A percentile compares a stretch with the other conserved stretches of the same genome.
Evolutionary conservation across 2,113 vertebrate genomes (phyloP).

Genomic region (Melospiza georgiana): DNA sequence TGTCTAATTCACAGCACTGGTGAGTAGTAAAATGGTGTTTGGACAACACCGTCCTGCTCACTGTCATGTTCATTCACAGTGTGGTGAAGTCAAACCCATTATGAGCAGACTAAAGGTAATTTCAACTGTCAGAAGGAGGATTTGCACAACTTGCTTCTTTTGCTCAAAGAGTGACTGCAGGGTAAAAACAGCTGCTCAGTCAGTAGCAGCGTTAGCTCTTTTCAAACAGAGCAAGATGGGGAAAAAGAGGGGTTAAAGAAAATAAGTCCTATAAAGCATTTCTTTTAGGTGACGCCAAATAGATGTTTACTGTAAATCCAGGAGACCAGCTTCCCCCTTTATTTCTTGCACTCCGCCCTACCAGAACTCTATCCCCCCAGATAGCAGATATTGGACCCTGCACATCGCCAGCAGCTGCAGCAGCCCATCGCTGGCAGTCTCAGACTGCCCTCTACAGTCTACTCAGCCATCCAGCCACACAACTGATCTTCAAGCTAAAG

Average conservation of each 20-base stretch:
- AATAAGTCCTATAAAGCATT: slow-evolving; percentile 7
- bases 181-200: slow-evolving; percentile 22
- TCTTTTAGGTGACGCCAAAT: slow-evolving; percentile 53
- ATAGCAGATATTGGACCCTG: slow-evolving; percentile 54
- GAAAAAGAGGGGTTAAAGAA: background rate
- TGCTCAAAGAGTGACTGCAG: slow-evolving; percentile 27
- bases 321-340: slow-evolving; percentile 9
- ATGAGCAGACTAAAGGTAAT: slow-evolving; percentile 36
- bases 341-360: background rate
- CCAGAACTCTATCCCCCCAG: slow-evolving; percentile 29
- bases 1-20: background rate
- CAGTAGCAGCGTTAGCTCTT: background rate
- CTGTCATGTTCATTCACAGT: background rate
- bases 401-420: background rate
- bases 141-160: slow-evolving; percentile 38
- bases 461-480: background rate
- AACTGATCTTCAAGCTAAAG: slow-evolving; percentile 6
- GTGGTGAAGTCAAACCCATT: background rate
- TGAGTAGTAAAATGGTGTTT: fast-evolving
- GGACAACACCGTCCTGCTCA: fast-evolving
- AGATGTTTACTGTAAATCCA: slow-evolving; percentile 51
- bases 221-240: background rate
- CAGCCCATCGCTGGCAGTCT: slow-evolving; percentile 65
- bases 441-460: slow-evolving; percentile 90
- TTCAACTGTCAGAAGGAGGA: slow-evolving; percentile 45